Conservation (phyloP, 2,797 vertebrate genomes). For the Balearica regulorum region DNA sequence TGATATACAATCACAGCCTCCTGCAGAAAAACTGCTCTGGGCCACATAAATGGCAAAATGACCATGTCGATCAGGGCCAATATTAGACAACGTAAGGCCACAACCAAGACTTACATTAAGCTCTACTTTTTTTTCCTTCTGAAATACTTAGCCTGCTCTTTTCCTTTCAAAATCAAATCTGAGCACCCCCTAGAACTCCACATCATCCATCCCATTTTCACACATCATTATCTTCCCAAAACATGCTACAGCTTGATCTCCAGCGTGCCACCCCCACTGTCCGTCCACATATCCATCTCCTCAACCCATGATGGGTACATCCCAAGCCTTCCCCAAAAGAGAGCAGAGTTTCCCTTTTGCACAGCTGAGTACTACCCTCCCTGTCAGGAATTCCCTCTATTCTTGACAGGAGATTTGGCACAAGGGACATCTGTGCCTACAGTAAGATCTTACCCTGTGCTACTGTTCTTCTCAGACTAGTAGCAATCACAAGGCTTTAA, state of each 20-base stretch:
- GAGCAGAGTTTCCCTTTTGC: not conserved
- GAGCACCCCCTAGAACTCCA: not conserved
- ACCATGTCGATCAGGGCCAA: not conserved
- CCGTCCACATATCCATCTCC: not conserved
- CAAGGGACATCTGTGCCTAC: not conserved
- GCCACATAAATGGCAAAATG: not conserved
- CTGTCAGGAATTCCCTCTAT: not conserved
- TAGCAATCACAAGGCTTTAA: not conserved
- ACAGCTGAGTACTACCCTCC: not conserved
- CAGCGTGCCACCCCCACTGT: not conserved
- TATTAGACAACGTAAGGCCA: not conserved
- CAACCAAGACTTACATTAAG: not conserved
- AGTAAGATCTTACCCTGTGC: not conserved
- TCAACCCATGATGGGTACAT: not conserved
- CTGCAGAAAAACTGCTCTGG: not conserved
- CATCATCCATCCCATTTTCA: not conserved
- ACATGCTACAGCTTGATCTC: not conserved
- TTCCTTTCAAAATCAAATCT: not conserved
- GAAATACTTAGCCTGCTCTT: not conserved
- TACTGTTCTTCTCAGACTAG: not conserved
- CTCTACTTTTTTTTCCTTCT: not conserved
- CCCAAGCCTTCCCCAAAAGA: not conserved
- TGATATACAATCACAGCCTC: not conserved
- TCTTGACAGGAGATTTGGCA: not conserved
- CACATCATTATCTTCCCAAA: not conserved